Percentiles rank a stretch among this genome's conserved stretches.
phyloP scores from a whole-genome alignment of 2,113 vertebrate genomes.

The Paraplagusia blochii region DNA sequence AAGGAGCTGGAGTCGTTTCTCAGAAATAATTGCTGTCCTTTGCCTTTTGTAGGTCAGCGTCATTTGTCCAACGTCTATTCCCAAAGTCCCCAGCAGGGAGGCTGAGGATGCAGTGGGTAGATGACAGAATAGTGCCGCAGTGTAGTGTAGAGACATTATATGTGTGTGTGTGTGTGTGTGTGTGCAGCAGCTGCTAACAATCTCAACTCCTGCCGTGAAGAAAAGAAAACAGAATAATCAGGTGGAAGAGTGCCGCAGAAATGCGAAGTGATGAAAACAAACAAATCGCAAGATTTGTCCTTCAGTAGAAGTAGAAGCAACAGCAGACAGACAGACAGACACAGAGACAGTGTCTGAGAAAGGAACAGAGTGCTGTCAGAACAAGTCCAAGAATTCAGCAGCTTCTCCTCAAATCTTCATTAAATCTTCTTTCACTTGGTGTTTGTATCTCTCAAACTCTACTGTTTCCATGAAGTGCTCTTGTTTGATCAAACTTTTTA shows the following conservation, averaged over 20 bases:
- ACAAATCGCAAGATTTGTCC: slow-evolving; percentile 43
- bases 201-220: slow-evolving; percentile 45
- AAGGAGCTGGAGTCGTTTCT: slow-evolving; percentile 10
- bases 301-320: slow-evolving; percentile 19
- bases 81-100: slow-evolving; percentile 57
- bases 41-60: slow-evolving; percentile 67
- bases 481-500: no score
- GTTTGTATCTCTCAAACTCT: no score
- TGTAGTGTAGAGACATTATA: slow-evolving; percentile 28
- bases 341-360: slow-evolving; percentile 20
- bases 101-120: slow-evolving; percentile 43
- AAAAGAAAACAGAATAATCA: slow-evolving; percentile 42
- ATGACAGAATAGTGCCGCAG: slow-evolving; percentile 63
- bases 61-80: slow-evolving; percentile 62
- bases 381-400: not conserved
- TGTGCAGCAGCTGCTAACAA: slow-evolving; percentile 48
- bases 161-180: slow-evolving; percentile 22
- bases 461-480: no score
- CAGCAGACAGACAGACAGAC: slow-evolving; percentile 11
- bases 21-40: slow-evolving; percentile 66
- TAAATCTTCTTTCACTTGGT: no score
- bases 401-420: slow-evolving; percentile 6
- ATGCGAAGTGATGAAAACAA: slow-evolving; percentile 48
- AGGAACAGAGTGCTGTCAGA: not conserved
- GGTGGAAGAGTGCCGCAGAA: slow-evolving; percentile 46